phyloP scores from a whole-genome alignment of 2,888 invertebrate genomes.

The Plusia festucae region DNA sequence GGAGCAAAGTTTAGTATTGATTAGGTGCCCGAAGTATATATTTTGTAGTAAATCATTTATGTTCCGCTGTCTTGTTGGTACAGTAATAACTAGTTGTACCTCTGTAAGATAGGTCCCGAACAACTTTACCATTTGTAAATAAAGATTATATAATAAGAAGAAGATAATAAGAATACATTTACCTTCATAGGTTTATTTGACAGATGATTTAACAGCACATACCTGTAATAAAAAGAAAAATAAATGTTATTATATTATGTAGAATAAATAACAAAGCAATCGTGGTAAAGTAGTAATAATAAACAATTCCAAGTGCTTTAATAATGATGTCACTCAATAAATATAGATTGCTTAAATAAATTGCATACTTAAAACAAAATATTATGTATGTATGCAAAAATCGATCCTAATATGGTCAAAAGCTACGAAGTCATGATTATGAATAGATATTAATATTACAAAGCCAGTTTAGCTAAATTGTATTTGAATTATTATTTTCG shows the following conservation, averaged over 20 bases:
- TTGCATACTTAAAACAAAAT: no score
- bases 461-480: no score
- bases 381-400: no score
- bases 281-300: no score
- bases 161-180: no score
- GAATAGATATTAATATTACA: background rate
- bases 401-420: no score
- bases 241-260: slow-evolving; percentile 14
- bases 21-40: background rate
- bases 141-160: slow-evolving; percentile 36
- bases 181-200: slow-evolving; percentile 8
- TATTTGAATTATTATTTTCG: background rate
- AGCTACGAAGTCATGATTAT: no score
- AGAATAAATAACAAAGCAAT: no score
- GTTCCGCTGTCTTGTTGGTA: slow-evolving; percentile 56
- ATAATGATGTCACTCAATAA: no score
- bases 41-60: slow-evolving; percentile 43
- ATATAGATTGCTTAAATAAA: no score
- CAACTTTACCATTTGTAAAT: slow-evolving; percentile 53
- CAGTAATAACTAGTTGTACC: slow-evolving; percentile 38
- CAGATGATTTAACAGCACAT: slow-evolving; percentile 48
- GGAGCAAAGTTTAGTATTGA: slow-evolving; percentile 19
- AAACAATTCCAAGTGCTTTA: background rate
- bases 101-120: slow-evolving; percentile 41
- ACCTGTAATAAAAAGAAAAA: slow-evolving; percentile 68